These are phyloP conservation scores for Eira barbara DNA, from an alignment of 2,113 vertebrate genomes.

Conservation along the genomic window DNA sequence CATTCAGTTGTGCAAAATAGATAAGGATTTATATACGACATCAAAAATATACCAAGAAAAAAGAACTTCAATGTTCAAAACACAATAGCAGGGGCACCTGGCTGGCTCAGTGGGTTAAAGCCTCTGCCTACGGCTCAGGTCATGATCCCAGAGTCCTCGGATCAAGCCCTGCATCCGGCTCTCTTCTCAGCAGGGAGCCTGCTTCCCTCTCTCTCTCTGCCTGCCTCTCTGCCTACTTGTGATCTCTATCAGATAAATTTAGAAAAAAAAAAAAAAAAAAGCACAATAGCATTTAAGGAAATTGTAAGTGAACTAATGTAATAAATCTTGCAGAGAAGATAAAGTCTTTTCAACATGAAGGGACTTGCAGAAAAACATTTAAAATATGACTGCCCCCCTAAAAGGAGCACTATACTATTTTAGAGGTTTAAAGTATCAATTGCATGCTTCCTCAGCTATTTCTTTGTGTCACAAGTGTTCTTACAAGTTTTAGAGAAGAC, in stretches of 20 bases:
- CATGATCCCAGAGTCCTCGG: too few species aligned
- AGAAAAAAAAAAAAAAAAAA: background rate
- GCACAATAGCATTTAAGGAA: background rate
- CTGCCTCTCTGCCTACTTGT: too few species aligned
- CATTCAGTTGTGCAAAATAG: background rate
- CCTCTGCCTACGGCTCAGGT: too few species aligned
- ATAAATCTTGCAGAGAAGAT: background rate
- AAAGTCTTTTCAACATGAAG: background rate
- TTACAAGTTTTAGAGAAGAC: background rate
- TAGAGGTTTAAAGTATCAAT: background rate
- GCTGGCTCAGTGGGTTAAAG: too few species aligned
- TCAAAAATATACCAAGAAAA: background rate
- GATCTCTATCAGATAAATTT: too few species aligned
- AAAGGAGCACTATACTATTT: background rate
- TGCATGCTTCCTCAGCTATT: accelerated
- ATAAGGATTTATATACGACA: background rate
- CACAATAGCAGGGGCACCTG: background rate
- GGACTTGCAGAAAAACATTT: background rate
- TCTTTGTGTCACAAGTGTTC: background rate
- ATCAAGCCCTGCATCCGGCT: too few species aligned
- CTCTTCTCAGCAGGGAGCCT: too few species aligned
- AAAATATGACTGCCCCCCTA: background rate
- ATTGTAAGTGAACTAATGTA: background rate
- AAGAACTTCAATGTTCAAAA: background rate
- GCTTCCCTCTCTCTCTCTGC: too few species aligned